These are phyloP conservation scores for Amphiprion clarkii DNA, from an alignment of 2,797 vertebrate species.

Conservation along the genomic window DNA sequence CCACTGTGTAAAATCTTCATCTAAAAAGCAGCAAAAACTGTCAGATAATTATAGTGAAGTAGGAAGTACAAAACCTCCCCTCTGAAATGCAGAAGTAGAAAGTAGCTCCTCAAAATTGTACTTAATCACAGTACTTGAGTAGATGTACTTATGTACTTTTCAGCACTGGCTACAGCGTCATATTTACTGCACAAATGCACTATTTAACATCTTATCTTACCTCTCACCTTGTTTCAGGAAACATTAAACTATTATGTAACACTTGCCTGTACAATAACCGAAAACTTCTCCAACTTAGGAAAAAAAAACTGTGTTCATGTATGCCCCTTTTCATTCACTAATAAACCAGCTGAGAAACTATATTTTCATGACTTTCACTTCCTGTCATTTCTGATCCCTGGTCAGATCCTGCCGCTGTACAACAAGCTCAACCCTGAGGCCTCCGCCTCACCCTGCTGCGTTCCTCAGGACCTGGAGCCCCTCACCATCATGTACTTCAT, in stretches of 20 bases:
- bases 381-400: slow-evolving; percentile 8
- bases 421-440: slow-evolving; percentile 90
- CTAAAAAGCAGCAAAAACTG: no score
- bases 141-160: no score
- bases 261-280: background rate
- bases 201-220: slow-evolving; percentile 18
- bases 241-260: slow-evolving; percentile 26
- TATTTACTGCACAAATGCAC: slow-evolving; percentile 12
- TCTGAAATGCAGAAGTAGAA: no score
- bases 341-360: background rate
- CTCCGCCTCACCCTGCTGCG: slow-evolving; percentile 88
- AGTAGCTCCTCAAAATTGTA: no score
- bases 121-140: no score
- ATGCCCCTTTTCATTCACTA: slow-evolving; percentile 1
- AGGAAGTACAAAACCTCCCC: no score
- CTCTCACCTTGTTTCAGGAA: slow-evolving; percentile 10
- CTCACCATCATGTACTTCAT: slow-evolving; percentile 90
- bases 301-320: slow-evolving; percentile 11
- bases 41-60: no score
- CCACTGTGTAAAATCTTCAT: no score
- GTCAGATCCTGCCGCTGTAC: slow-evolving; percentile 88
- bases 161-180: background rate
- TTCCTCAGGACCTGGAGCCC: slow-evolving; percentile 89
- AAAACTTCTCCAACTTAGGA: no score
- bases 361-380: background rate